Conservation (phyloP, 1,140 invertebrate species). For the Zaprionus capensis region DNA sequence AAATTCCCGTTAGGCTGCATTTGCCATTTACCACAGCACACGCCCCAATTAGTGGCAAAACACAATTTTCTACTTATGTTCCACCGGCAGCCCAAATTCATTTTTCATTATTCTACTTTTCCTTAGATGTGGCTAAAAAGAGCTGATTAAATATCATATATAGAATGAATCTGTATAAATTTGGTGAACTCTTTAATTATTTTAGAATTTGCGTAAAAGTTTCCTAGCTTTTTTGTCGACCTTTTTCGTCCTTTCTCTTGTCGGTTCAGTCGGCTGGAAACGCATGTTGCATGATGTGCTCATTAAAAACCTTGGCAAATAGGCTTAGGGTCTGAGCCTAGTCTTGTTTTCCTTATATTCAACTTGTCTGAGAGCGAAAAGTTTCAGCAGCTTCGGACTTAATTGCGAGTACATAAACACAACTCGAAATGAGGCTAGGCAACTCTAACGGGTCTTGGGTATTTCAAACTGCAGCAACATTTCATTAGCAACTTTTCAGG, state of each 20-base stretch:
- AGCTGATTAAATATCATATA: not conserved
- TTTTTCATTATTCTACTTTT: not conserved
- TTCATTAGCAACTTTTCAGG: conserved; percentile 26
- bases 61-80: not conserved
- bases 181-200: no score
- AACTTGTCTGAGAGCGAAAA: conserved; percentile 8
- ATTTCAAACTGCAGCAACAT: conserved; percentile 8
- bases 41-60: not conserved
- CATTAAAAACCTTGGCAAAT: not conserved
- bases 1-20: not conserved
- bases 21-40: not conserved
- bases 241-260: not conserved
- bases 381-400: conserved; percentile 13
- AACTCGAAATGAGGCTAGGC: conserved; percentile 16
- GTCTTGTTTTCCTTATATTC: not conserved
- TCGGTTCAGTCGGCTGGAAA: not conserved
- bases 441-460: not conserved
- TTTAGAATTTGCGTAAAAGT: no score
- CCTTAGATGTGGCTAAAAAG: not conserved
- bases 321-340: not conserved
- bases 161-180: no score
- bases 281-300: not conserved
- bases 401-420: conserved; percentile 6
- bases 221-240: no score
- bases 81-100: not conserved